A percentile compares a stretch with the other conserved stretches of the same genome.
phyloP scores from a whole-genome alignment of 1,140 invertebrate genomes.

The Nephila pilipes region DNA sequence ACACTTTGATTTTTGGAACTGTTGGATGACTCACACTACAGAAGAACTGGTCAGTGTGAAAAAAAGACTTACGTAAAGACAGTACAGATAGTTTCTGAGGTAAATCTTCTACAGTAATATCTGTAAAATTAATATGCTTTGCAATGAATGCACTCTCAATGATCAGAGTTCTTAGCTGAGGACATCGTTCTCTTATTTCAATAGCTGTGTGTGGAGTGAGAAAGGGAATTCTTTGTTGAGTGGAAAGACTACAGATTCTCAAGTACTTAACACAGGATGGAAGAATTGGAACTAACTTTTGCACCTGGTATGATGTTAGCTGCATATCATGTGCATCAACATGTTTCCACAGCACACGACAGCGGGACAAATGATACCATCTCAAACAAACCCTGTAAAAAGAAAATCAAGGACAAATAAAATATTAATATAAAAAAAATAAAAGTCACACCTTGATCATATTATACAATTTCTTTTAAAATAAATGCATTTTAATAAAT shows the following conservation, averaged over 20 bases:
- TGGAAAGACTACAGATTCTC: slow-evolving; percentile 64
- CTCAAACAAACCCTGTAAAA: slow-evolving; percentile 64
- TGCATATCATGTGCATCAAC: slow-evolving; percentile 75
- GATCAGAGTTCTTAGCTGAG: slow-evolving; percentile 55
- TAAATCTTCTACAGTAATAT: slow-evolving; percentile 74
- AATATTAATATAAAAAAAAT: not conserved
- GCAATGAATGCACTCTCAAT: slow-evolving; percentile 73
- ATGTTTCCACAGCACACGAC: slow-evolving; percentile 66
- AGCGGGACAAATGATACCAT: slow-evolving; percentile 71
- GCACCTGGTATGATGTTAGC: slow-evolving; percentile 59
- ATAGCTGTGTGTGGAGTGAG: slow-evolving; percentile 42
- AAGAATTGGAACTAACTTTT: slow-evolving; percentile 70
- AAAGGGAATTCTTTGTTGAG: slow-evolving; percentile 64
- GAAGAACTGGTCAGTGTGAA: slow-evolving; percentile 75
- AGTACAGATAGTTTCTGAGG: slow-evolving; percentile 65
- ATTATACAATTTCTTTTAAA: too few species aligned
- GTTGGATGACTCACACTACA: slow-evolving; percentile 67
- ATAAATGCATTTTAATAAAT: too few species aligned
- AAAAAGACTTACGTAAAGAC: slow-evolving; percentile 72
- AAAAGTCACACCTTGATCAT: too few species aligned
- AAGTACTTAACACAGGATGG: slow-evolving; percentile 63
- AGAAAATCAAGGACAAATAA: not conserved
- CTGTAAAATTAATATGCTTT: slow-evolving; percentile 70
- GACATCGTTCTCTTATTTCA: slow-evolving; percentile 65
- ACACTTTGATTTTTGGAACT: slow-evolving; percentile 66